Base-by-base conservation (phyloP, 2,113 vertebrate genomes). In the Mus spicilegus region DNA sequence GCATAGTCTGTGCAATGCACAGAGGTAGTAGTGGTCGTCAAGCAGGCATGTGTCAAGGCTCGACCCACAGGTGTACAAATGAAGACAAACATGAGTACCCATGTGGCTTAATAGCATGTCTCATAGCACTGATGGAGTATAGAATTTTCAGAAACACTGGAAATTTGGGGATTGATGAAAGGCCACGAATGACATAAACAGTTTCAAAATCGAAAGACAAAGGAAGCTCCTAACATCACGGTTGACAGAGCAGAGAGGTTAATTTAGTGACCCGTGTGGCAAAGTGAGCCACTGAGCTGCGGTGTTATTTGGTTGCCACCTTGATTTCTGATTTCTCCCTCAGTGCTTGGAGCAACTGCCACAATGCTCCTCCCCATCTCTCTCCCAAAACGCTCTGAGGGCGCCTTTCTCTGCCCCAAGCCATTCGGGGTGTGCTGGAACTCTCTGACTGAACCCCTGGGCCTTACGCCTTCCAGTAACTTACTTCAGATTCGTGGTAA, bases 171-270 rank as follows among this genome's bases (percentile, higher is more conserved):
- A 95, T 96, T 97, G 96, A 93, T 89, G 86, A 96, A 91, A 91
- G 87, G 42, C 87, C 20, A 5, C 72, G 82, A 58, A 76, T 77
- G 91, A 91, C 94, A 95, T 54, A 65, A 61, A 69, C 80, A 91
- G 95, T 95, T 96, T 95, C 95, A 92, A 96, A 95, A 96, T 89
- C 90, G 54, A 97, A 96, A 95, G 90, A 97, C 95, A 97, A 98
- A 97, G 96, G 95, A 96, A 97, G 89, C 46, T 20, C 90, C 94
- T 67, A 89, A 89, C 26, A 54, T 61, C 93, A 91, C 5, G 77
- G 72, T 56, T 95, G 96, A 93, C 93, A 72, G 90, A 93, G 76
- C 73, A 10, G 92, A 89, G 91, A 93, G 92, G 93, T 96, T 96
- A 94, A 96, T 77, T 81, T 2, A 92, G 87, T 70, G 93, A 93